phyloP scores from a whole-genome alignment of 30 jellyfish, hydroid and myxozoan genomes.

The Pelagia noctiluca region DNA sequence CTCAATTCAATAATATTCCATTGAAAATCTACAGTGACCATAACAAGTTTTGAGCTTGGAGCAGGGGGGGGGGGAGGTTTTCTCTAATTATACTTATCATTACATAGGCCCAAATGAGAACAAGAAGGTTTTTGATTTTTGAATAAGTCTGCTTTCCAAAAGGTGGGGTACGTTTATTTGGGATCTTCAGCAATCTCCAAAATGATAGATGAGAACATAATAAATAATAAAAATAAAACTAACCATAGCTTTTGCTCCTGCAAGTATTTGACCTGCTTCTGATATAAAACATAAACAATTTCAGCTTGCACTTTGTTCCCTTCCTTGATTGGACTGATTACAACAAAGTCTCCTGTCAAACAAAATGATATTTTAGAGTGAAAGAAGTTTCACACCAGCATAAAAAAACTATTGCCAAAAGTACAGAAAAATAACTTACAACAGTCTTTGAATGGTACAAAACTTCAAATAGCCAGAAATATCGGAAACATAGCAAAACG shows the following conservation, averaged over 20 bases:
- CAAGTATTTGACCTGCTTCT: conserved; percentile 82
- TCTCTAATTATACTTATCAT: too few relatives aligned
- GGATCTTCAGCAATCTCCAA: not conserved
- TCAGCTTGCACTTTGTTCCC: conserved; percentile 93
- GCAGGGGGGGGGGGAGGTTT: too few relatives aligned
- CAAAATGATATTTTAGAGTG: not conserved
- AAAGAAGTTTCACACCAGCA: not conserved
- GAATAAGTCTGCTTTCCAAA: not conserved
- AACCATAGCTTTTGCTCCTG: conserved; percentile 83
- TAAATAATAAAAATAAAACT: not conserved
- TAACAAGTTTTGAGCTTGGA: too few relatives aligned
- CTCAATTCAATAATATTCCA: too few relatives aligned
- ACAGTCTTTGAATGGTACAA: too few relatives aligned
- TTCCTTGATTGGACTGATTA: conserved; percentile 81
- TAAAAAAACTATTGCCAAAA: not conserved
- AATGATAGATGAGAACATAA: not conserved
- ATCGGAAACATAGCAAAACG: too few relatives aligned
- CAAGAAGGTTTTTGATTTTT: too few relatives aligned
- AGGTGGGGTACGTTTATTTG: not conserved
- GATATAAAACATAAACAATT: conserved; percentile 80
- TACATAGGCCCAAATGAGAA: too few relatives aligned
- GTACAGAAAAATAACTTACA: not conserved
- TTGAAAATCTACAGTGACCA: too few relatives aligned
- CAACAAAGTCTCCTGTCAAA: conserved; percentile 81
- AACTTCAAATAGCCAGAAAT: too few relatives aligned